Evolutionary conservation across 2,888 invertebrate genomes (phyloP), one percentile per base, ranked within the genome.

Genomic region (Cryptocephalus moraei): DNA sequence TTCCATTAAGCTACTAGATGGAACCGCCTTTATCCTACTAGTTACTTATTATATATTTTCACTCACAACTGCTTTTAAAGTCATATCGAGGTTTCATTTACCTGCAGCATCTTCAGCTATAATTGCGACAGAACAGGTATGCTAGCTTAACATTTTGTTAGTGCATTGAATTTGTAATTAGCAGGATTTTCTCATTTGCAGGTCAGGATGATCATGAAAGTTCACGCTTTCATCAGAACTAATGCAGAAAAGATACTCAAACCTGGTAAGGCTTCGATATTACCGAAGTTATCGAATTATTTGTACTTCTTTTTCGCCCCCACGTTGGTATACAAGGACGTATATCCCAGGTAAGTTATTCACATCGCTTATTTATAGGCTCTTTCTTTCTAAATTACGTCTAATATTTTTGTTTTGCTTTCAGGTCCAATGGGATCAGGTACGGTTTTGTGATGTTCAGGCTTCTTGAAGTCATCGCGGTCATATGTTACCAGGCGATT

Each of bases 141-240:
- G 22, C 32, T 36, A 12, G 4, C 4, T 36, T 36, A 36, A 22
- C 22, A 22, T 22, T 22, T 22, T 22, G 2, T 36, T 6, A n/a
- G 12, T 36, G 36, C 6, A 36, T 4, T 6, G 12, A 4, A 11
- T 11, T 6, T 4, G 6, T 36, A 34, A 9, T 34, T 34, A 34
- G n/a, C n/a, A 34, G 34, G n/a, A 34, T 44, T 32, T 61, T 72
- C 32, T 42, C 49, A 8, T 13, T 67, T 67, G 60, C 69, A 77
- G 84, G 77, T 84, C 9, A 80, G 94, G 9, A 72, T 91, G 44
- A 65, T 85, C 46, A 94, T 95, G 94, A 95, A 95, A 73, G 77
- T 81, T 39, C 84, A 92, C 65, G 85, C 92, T 0, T 88, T 87
- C 62, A 79, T 91, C 0, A 72, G 87, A 45, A 82, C 80, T 46